Conservation (phyloP, 2,888 invertebrate species). For the Limnephilus auricula region DNA sequence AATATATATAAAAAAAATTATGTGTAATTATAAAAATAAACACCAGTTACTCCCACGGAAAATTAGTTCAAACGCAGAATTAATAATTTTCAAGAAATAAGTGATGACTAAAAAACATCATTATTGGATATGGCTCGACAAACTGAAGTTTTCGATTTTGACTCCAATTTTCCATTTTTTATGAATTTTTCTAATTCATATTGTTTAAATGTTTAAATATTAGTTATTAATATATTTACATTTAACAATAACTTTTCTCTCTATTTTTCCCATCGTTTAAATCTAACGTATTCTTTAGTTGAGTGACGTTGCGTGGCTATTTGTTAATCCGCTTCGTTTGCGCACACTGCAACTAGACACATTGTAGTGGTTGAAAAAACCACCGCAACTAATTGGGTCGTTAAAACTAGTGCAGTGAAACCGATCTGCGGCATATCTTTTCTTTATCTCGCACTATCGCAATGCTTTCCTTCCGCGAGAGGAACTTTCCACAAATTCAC, state of each 20-base stretch:
- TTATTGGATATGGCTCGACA: too few species aligned
- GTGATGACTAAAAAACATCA: too few species aligned
- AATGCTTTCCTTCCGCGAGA: conserved; percentile 34
- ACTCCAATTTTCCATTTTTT: too few species aligned
- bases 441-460: conserved; percentile 34
- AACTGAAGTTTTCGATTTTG: too few species aligned
- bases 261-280: too few species aligned
- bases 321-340: neutral
- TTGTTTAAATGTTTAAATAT: too few species aligned
- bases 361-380: neutral
- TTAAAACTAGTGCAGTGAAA: conserved; percentile 43
- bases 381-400: conserved; percentile 34
- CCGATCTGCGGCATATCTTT: conserved; percentile 8
- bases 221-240: too few species aligned
- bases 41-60: neutral
- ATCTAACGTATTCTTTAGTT: neutral
- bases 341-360: neutral
- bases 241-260: too few species aligned
- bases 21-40: neutral
- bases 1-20: too few species aligned
- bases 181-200: too few species aligned
- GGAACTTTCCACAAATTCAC: conserved; percentile 47
- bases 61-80: neutral
- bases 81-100: neutral
- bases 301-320: neutral